A percentile compares a stretch with the other conserved stretches of the same genome.
Evolutionary conservation across 2,797 vertebrate species (phyloP).

Genomic region (Choloepus didactylus): DNA sequence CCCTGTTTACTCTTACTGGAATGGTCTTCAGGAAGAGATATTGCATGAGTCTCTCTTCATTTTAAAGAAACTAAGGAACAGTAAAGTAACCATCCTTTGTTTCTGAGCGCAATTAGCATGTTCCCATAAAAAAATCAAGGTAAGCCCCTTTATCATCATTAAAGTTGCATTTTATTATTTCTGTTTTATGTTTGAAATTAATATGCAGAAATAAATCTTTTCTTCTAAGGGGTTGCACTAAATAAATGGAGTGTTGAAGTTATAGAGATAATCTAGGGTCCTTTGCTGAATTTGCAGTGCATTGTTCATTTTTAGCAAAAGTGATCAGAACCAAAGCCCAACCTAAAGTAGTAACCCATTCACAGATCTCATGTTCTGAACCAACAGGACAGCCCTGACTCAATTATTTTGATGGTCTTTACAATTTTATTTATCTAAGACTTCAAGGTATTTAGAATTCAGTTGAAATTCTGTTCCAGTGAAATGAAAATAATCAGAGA

Average conservation of each 20-base stretch:
- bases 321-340: background rate
- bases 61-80: background rate
- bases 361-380: background rate
- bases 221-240: background rate
- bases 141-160: background rate
- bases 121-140: background rate
- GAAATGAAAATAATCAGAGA: background rate
- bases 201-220: background rate
- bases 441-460: background rate
- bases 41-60: background rate
- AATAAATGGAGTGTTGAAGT: background rate
- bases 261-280: background rate
- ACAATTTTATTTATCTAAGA: background rate
- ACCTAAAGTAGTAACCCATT: accelerated
- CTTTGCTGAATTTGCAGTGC: background rate
- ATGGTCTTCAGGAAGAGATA: background rate
- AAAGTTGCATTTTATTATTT: background rate
- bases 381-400: background rate
- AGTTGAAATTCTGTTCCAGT: background rate
- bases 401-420: background rate
- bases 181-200: background rate
- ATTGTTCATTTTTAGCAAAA: background rate
- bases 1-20: background rate
- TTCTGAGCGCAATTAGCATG: background rate
- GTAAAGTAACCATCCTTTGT: background rate